These are phyloP conservation scores for Mustelus asterias DNA, from an alignment of 2,113 vertebrate genomes.

Conservation along the genomic window DNA sequence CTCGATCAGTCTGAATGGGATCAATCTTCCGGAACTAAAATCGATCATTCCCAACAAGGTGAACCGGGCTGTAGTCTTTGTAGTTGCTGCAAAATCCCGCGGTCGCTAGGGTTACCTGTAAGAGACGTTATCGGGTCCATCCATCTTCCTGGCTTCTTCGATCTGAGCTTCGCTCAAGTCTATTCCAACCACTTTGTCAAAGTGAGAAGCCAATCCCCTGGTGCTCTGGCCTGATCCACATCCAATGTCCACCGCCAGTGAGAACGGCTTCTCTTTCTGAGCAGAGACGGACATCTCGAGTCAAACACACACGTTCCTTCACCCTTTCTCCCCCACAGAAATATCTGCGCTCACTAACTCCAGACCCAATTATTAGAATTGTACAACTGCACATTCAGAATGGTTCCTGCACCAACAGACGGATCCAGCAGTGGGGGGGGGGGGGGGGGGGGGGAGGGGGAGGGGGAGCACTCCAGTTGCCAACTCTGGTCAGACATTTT, in stretches of 20 bases:
- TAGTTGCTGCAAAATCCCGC: background rate
- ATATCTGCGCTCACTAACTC: no score
- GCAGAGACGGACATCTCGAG: background rate
- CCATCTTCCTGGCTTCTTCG: constrained; percentile 51
- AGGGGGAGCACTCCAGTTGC: no score
- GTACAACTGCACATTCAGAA: no score
- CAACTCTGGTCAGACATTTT: no score
- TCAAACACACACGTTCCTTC: background rate
- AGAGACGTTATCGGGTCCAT: constrained; percentile 52
- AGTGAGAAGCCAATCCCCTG: constrained; percentile 56
- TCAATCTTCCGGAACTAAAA: background rate
- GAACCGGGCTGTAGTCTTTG: background rate
- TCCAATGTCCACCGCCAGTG: constrained; percentile 67
- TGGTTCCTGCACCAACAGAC: no score
- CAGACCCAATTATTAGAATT: no score
- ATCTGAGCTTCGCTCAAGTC: constrained; percentile 72
- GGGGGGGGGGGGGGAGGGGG: no score
- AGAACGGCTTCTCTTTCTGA: constrained; percentile 49
- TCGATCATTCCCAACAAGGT: background rate
- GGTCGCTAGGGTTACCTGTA: constrained; percentile 54
- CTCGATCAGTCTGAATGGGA: background rate
- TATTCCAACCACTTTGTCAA: constrained; percentile 61
- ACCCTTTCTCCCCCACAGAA: no score
- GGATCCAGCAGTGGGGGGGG: no score
- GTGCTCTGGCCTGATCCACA: constrained; percentile 75